phyloP scores from a whole-genome alignment of 2,888 invertebrate genomes.

The Taphrorychus bicolor region DNA sequence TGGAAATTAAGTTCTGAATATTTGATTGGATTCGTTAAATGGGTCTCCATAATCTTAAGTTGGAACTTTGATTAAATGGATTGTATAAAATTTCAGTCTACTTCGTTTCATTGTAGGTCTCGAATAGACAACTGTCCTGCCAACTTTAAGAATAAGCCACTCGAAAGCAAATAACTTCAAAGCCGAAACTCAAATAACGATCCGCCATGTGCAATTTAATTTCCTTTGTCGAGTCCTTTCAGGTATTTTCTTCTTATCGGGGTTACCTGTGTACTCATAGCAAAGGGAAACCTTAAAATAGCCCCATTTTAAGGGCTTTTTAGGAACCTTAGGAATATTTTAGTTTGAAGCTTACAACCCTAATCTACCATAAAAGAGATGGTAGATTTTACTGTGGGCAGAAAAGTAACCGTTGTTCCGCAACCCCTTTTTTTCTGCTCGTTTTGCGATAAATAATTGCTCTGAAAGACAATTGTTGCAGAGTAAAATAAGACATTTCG shows the following conservation, averaged over 20 bases:
- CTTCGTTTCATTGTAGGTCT: not conserved
- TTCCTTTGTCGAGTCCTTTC: not conserved
- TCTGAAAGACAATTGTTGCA: not conserved
- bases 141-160: not conserved
- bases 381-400: too few species aligned
- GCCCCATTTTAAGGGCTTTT: not conserved
- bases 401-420: too few species aligned
- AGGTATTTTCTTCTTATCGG: slow-evolving; percentile 5
- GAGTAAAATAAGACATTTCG: slow-evolving; percentile 27
- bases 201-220: slow-evolving; percentile 4
- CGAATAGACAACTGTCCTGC: not conserved
- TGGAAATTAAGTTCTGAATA: not conserved
- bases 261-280: not conserved
- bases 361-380: too few species aligned
- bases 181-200: slow-evolving; percentile 5
- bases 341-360: too few species aligned
- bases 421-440: too few species aligned
- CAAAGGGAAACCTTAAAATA: not conserved
- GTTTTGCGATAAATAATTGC: not conserved
- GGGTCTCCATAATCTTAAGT: too few species aligned
- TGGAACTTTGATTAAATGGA: too few species aligned
- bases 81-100: not conserved
- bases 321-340: too few species aligned
- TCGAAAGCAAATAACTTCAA: slow-evolving; percentile 1
- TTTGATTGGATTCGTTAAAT: not conserved